Base-by-base conservation (phyloP, 2,113 vertebrate species). In the Sebastes fasciatus region DNA sequence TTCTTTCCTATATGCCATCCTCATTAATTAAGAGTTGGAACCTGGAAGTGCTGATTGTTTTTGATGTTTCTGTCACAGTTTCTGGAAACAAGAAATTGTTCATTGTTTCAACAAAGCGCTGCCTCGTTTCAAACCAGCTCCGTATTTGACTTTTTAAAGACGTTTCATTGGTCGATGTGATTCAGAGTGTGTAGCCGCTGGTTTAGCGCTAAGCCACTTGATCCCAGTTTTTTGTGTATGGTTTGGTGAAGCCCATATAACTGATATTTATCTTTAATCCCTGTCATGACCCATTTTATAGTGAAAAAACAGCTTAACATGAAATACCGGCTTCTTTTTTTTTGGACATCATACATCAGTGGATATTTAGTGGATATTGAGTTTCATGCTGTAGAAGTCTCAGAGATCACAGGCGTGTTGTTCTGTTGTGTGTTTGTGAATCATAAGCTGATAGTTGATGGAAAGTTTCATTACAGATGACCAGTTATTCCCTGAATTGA, bases 221-320 rank as follows among this genome's bases (percentile, higher is more conserved):
- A 86, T 86, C 82, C 60, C 11, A 68, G 49, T 69, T 51, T 61
- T 71, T 60, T 85, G 43, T 77, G 54, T 83, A 83, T 60, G 42
- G 21, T 82, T 80, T 84, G 74, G 57, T 88, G 42, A 73, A 87
- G 67, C 77, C 85, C 45, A 60, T 87, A 81, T 73, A 60, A 86
- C 81, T 61, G 67, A 86, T 90, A 86, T 90, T 86, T 91, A 84
- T 90, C 90, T 94, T 93, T 94, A 94, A 93, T 95, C 92, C 89
- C 54, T 60, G 51, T 58, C 64, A 82, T 95, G 94, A 95, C 92
- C 93, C 83, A 92, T 90, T 94, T 95, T 83, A 74, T 83, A 21
- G 34, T 34, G 26, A 49, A 51, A 86, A 76, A 91, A 76, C 67
- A 83, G 91, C 93, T 92, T 89, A 89, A 80, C 60, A 85, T 84